These are phyloP conservation scores for Eurypyga helias DNA, from an alignment of 2,113 vertebrate genomes.

Conservation along the genomic window DNA sequence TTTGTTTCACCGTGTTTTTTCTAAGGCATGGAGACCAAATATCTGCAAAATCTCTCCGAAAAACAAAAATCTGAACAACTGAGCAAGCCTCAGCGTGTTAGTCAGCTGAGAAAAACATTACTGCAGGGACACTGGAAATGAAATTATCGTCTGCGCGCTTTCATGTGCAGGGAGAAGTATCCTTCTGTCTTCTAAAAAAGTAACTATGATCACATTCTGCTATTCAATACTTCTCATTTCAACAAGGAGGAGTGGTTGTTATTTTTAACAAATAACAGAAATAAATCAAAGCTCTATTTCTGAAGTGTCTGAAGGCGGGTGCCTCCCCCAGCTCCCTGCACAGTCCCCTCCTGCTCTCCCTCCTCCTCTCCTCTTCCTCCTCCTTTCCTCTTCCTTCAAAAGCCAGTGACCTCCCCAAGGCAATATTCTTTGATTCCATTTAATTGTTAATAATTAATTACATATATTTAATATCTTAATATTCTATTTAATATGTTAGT, in stretches of 20 bases:
- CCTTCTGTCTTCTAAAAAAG: background rate
- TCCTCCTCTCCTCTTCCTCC: background rate
- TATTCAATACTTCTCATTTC: background rate
- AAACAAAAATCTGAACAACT: background rate
- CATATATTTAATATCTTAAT: no score
- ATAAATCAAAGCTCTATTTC: conserved; percentile 16
- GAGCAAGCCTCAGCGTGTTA: background rate
- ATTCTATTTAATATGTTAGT: background rate
- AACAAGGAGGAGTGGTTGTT: background rate
- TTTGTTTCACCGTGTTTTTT: background rate
- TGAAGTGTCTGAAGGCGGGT: background rate
- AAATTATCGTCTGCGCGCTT: background rate
- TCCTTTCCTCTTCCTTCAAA: background rate
- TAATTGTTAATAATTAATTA: no score
- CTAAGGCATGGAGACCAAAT: background rate
- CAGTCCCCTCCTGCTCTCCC: background rate
- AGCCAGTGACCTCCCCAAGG: background rate
- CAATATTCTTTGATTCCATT: background rate
- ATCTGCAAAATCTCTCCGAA: background rate
- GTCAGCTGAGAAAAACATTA: background rate
- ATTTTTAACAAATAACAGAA: conserved; percentile 14
- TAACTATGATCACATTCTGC: background rate
- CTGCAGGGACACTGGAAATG: background rate
- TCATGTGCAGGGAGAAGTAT: background rate
- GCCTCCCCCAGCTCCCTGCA: background rate